phyloP scores from a whole-genome alignment of 2,113 vertebrate species.

The Sisor rabdophorus region DNA sequence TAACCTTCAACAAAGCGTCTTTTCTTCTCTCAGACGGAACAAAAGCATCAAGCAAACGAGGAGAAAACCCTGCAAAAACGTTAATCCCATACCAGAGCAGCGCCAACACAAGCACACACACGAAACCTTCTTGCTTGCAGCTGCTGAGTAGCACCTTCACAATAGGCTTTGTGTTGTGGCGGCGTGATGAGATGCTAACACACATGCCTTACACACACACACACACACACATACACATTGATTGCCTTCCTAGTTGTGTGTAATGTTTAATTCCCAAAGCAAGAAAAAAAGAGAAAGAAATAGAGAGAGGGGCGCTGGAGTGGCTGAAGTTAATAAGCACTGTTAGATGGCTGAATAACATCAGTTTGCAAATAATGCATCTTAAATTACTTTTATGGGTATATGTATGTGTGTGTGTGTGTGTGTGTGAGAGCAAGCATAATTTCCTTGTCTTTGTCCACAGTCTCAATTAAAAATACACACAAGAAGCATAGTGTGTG shows the following conservation, averaged over 20 bases:
- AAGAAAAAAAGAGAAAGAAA: neutral
- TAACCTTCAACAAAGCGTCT: slow-evolving; percentile 36
- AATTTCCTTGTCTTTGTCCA: neutral
- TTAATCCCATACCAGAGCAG: slow-evolving; percentile 40
- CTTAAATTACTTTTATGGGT: neutral
- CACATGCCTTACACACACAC: neutral
- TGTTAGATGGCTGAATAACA: slow-evolving; percentile 4
- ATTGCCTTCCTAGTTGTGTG: slow-evolving; percentile 25
- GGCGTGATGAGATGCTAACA: slow-evolving; percentile 28
- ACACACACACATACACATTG: slow-evolving; percentile 10
- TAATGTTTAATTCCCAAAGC: slow-evolving; percentile 22
- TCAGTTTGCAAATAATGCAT: slow-evolving; percentile 28
- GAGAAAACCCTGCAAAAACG: slow-evolving; percentile 39
- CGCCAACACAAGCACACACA: slow-evolving; percentile 6
- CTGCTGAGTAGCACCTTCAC: slow-evolving; percentile 39
- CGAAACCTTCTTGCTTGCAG: slow-evolving; percentile 6
- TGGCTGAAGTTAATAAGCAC: slow-evolving; percentile 21
- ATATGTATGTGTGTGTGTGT: neutral
- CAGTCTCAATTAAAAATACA: neutral
- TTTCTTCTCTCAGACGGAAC: slow-evolving; percentile 33
- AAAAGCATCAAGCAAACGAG: neutral
- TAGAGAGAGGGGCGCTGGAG: neutral
- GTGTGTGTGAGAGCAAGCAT: neutral
- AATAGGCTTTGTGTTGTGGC: slow-evolving; percentile 43
- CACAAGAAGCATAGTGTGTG: neutral